A percentile compares a stretch with the other conserved stretches of the same genome.
Evolutionary conservation across 2,113 vertebrate species (phyloP).

Genomic region (Aegotheles bennettii): DNA sequence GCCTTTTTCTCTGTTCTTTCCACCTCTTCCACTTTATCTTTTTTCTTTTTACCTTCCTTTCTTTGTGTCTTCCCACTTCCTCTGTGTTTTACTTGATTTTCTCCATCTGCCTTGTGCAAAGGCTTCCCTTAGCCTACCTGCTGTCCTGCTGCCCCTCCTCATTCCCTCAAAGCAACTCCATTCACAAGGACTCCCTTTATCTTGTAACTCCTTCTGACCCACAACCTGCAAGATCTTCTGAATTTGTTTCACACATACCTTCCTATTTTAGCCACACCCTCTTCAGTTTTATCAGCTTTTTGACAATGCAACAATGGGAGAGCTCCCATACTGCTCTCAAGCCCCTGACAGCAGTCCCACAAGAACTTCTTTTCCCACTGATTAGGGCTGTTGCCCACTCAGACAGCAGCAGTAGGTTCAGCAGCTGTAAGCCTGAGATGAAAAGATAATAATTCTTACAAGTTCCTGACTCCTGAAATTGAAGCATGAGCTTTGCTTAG

Average conservation of each 20-base stretch:
- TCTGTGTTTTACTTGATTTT: background rate
- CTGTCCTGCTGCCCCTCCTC: background rate
- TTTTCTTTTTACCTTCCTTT: background rate
- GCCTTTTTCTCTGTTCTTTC: background rate
- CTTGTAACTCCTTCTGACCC: background rate
- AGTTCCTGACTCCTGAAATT: background rate
- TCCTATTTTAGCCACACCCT: background rate
- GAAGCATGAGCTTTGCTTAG: background rate
- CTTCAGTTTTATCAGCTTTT: background rate
- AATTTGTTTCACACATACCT: background rate
- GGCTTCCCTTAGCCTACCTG: background rate
- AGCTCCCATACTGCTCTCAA: background rate
- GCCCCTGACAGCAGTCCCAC: background rate
- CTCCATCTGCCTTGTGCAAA: background rate
- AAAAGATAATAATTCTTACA: background rate
- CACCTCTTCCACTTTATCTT: background rate
- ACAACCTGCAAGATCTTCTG: background rate
- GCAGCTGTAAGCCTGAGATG: background rate
- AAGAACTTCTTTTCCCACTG: background rate
- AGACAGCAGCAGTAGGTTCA: background rate
- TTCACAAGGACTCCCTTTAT: background rate
- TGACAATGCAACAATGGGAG: background rate
- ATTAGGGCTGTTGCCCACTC: background rate
- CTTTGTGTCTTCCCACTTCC: background rate
- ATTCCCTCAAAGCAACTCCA: background rate